A percentile compares a stretch with the other conserved stretches of the same genome.
Conservation (phyloP, 2,113 vertebrate species). For the Agapornis roseicollis region DNA sequence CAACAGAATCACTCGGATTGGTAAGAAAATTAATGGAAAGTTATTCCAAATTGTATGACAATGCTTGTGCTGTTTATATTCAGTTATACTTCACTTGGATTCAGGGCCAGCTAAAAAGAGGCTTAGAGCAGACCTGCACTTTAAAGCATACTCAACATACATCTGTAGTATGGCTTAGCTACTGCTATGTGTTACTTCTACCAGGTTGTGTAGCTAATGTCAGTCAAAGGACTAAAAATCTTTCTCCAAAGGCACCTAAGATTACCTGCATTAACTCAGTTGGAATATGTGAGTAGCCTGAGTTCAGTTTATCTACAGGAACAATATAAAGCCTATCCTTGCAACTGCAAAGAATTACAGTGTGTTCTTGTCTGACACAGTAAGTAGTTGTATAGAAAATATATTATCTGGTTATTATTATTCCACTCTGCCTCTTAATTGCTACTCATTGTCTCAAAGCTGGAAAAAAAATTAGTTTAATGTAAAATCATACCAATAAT, state of each 20-base stretch:
- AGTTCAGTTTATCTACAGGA: neutral
- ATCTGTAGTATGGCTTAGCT: neutral
- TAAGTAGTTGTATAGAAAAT: neutral
- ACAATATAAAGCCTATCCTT: neutral
- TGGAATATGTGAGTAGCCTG: neutral
- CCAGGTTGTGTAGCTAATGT: neutral
- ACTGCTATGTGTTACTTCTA: neutral
- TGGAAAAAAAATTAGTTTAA: neutral
- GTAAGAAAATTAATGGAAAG: conserved; percentile 73
- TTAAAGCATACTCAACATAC: neutral
- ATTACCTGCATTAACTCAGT: neutral
- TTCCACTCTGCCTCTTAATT: neutral
- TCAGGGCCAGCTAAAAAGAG: neutral
- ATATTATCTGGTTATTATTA: neutral
- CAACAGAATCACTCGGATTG: conserved; percentile 88
- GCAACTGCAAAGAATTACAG: neutral
- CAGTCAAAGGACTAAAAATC: neutral
- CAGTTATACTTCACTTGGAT: neutral
- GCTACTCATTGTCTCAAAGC: neutral
- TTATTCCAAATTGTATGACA: neutral
- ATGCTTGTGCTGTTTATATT: neutral
- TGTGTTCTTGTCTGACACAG: neutral
- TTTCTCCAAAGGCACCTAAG: neutral
- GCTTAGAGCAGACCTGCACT: neutral
- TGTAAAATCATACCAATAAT: neutral